phyloP scores from a whole-genome alignment of 1,140 invertebrate genomes.

The Episyrphus balteatus region DNA sequence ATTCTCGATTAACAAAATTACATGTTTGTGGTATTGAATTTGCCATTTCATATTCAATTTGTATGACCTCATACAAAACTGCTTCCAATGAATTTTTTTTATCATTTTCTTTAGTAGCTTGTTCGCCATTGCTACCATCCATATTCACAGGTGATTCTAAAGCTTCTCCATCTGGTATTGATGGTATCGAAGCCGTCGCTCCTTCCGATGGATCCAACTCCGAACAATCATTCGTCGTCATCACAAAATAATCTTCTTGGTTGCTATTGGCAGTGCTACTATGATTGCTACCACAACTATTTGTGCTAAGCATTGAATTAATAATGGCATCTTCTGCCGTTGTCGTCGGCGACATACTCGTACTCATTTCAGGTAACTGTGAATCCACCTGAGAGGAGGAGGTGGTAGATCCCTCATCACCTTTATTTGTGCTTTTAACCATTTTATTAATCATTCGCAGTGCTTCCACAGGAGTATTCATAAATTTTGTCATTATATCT shows the following conservation, averaged over 20 bases:
- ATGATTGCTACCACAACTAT: neutral
- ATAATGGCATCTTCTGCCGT: too few species aligned
- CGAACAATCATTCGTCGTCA: too few species aligned
- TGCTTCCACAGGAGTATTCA: slow-evolving; percentile 34
- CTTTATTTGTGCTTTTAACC: slow-evolving; percentile 21
- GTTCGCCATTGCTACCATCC: neutral
- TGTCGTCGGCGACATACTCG: too few species aligned
- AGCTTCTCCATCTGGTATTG: neutral
- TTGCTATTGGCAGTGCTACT: slow-evolving; percentile 5
- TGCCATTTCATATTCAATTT: slow-evolving; percentile 58
- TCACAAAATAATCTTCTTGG: neutral
- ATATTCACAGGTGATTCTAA: neutral
- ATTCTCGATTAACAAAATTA: slow-evolving; percentile 47
- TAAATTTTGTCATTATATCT: slow-evolving; percentile 36
- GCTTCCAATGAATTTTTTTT: slow-evolving; percentile 58
- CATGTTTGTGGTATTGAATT: slow-evolving; percentile 16
- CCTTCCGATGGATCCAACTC: too few species aligned
- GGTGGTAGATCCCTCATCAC: neutral
- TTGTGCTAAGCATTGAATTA: too few species aligned
- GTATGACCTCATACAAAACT: slow-evolving; percentile 70
- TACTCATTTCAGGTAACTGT: too few species aligned
- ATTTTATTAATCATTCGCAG: slow-evolving; percentile 31
- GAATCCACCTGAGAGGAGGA: too few species aligned
- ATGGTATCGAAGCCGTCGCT: too few species aligned
- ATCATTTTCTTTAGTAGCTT: neutral